These are phyloP conservation scores for Xenopus borealis DNA, from an alignment of 2,113 vertebrate species.

Conservation along the genomic window DNA sequence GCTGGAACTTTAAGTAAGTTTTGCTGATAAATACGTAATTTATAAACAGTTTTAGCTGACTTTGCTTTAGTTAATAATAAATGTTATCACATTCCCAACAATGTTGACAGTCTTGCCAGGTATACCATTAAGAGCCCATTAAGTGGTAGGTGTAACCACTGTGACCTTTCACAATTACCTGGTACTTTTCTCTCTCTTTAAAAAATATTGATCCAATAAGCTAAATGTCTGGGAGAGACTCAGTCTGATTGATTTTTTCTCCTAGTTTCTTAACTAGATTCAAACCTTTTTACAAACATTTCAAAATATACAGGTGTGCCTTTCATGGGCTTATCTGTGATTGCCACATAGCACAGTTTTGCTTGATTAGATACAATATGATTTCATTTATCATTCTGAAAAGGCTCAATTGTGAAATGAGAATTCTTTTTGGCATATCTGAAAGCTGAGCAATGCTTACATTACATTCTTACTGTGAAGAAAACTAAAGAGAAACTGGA, in stretches of 20 bases:
- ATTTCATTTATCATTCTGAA: neutral
- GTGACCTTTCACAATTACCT: neutral
- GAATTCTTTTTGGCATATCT: too few species aligned
- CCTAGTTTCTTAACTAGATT: neutral
- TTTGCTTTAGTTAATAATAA: neutral
- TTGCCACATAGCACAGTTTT: neutral
- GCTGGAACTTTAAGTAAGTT: neutral
- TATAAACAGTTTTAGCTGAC: neutral
- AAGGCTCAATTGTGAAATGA: neutral
- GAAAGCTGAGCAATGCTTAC: too few species aligned
- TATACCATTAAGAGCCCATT: neutral
- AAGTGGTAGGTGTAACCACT: neutral
- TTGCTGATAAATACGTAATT: neutral
- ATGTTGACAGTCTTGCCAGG: neutral
- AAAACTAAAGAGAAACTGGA: too few species aligned
- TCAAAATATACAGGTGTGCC: neutral
- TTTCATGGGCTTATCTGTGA: neutral
- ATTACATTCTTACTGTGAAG: too few species aligned
- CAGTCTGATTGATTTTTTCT: slow-evolving; percentile 7
- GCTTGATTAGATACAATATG: slow-evolving; percentile 4
- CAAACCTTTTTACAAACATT: neutral
- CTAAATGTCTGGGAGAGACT: slow-evolving; percentile 1
- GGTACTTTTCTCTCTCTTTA: neutral
- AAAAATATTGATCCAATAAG: neutral
- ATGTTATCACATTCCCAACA: neutral